Conservation (phyloP, 2,888 invertebrate genomes). For the Chrysolina haemoptera region DNA sequence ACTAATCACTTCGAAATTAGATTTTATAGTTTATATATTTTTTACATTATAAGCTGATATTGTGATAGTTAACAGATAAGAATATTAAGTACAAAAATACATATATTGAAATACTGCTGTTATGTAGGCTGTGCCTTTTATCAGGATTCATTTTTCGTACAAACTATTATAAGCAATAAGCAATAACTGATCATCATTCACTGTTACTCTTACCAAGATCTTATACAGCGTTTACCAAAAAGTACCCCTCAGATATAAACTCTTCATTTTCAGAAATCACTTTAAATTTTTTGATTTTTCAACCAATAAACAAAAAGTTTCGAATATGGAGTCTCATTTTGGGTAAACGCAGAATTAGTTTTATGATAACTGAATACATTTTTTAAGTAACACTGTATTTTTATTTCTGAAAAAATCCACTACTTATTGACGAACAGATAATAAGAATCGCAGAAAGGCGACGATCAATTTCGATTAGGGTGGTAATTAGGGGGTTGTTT, state of each 20-base stretch:
- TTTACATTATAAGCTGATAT: constrained; percentile 16
- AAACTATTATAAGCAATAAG: constrained; percentile 30
- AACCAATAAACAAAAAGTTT: neutral
- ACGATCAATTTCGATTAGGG: no score
- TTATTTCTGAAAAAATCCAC: neutral
- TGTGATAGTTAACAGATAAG: constrained; percentile 33
- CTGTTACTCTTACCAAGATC: neutral
- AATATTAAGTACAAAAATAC: constrained; percentile 42
- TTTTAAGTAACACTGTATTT: neutral
- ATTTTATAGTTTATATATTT: no score
- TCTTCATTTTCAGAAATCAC: no score
- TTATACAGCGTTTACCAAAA: constrained; percentile 4
- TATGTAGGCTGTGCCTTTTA: constrained; percentile 45
- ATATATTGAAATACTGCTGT: constrained; percentile 33
- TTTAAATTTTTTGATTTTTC: no score
- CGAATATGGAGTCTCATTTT: neutral
- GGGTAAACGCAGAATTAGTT: neutral
- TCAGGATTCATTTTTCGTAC: constrained; percentile 45
- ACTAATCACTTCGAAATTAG: no score
- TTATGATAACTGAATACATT: neutral
- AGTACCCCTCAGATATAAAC: neutral
- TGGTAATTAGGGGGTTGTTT: no score
- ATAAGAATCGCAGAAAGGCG: no score
- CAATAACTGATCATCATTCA: no score
- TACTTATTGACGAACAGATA: no score